A percentile compares a stretch with the other conserved stretches of the same genome.
These are phyloP conservation scores for Arenaria interpres DNA, from an alignment of 2,113 vertebrate species.

Conservation along the genomic window DNA sequence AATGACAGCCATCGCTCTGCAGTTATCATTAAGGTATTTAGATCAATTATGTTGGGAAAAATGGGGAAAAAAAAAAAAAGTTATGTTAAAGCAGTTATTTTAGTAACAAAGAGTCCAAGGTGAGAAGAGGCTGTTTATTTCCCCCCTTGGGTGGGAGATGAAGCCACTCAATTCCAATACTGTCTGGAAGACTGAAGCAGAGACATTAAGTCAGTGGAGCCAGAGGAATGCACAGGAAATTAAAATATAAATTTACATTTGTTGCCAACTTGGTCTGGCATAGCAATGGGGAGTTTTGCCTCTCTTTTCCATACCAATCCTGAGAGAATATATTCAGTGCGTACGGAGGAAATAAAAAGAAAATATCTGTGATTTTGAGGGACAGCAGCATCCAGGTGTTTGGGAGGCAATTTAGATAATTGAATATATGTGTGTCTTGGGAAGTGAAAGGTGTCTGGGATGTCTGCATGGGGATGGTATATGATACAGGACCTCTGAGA, in stretches of 20 bases:
- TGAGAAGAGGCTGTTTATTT: background rate
- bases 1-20: background rate
- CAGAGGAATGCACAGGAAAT: background rate
- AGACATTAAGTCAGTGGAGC: background rate
- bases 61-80: background rate
- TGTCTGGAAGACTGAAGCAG: background rate
- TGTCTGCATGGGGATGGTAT: background rate
- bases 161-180: background rate
- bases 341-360: background rate
- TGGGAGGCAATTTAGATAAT: background rate
- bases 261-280: background rate
- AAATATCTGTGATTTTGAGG: background rate
- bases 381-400: background rate
- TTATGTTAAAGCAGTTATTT: background rate
- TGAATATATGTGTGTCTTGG: background rate
- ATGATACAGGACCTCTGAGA: background rate
- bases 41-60: background rate
- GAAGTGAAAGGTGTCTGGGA: background rate
- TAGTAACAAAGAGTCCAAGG: background rate
- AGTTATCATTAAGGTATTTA: background rate
- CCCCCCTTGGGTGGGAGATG: background rate
- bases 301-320: background rate
- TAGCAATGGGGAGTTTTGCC: background rate
- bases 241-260: background rate
- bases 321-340: background rate